Conservation (phyloP, 2,797 vertebrate species). For the Odontamblyopus rebecca region DNA sequence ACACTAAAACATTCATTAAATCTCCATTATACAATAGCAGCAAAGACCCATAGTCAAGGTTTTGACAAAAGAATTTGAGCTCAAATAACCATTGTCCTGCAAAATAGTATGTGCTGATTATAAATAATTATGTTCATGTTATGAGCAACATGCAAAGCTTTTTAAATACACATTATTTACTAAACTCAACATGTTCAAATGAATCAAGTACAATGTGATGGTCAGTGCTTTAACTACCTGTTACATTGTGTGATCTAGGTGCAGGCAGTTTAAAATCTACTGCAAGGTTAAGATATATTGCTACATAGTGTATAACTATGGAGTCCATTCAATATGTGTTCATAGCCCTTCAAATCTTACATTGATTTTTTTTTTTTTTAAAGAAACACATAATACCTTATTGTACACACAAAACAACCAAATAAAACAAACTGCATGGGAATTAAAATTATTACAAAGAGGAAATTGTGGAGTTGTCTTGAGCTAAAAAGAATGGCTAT, state of each 20-base stretch:
- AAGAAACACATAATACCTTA: constrained; percentile 8
- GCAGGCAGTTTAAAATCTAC: constrained; percentile 30
- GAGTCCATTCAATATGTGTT: constrained; percentile 48
- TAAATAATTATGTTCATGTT: constrained; percentile 75
- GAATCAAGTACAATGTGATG: constrained; percentile 54
- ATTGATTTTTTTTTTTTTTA: constrained; percentile 5
- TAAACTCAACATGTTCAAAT: constrained; percentile 34
- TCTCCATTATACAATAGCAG: constrained; percentile 50
- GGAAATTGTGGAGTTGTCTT: constrained; percentile 11
- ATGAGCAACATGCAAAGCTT: constrained; percentile 75
- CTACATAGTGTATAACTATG: constrained; percentile 63
- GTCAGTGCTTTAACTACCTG: constrained; percentile 78
- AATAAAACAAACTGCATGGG: constrained; percentile 15
- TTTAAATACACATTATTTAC: constrained; percentile 58
- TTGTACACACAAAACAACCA: constrained; percentile 14
- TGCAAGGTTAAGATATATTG: constrained; percentile 64
- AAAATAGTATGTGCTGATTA: constrained; percentile 49
- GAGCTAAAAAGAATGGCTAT: constrained; percentile 36
- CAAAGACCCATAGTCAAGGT: constrained; percentile 47
- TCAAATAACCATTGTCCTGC: constrained; percentile 55
- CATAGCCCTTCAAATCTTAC: constrained; percentile 73
- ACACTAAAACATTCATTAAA: constrained; percentile 67
- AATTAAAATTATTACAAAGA: constrained; percentile 13
- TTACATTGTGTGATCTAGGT: constrained; percentile 53
- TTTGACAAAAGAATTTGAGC: constrained; percentile 38